Evolutionary conservation across 2,797 vertebrate species (phyloP).

Genomic region (Microctenopoma steveboyesi): DNA sequence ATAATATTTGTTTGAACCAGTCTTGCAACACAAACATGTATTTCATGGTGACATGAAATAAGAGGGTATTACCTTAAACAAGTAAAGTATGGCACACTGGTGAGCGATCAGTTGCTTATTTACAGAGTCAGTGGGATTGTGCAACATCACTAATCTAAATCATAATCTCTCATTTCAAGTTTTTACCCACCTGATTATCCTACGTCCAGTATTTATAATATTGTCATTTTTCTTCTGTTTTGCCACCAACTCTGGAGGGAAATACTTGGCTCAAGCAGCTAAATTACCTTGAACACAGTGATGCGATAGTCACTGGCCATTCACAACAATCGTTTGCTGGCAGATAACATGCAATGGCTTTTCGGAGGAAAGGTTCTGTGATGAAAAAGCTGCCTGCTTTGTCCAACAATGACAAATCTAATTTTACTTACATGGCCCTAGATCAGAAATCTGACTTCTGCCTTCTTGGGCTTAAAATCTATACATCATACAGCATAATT

Average conservation of each 20-base stretch:
- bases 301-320: neutral
- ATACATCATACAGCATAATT: no score
- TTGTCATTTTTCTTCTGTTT: constrained; percentile 3
- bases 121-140: neutral
- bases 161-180: neutral
- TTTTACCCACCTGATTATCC: neutral
- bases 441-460: no score
- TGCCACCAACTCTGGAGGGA: neutral
- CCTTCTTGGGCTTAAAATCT: no score
- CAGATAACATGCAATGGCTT: neutral
- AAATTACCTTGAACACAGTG: neutral
- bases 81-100: no score
- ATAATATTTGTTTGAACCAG: no score
- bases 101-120: no score
- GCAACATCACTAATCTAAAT: neutral
- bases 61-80: no score
- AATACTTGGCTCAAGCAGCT: neutral
- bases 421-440: no score
- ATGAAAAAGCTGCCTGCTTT: neutral
- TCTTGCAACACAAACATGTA: no score
- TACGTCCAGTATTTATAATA: neutral
- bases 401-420: neutral
- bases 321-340: neutral
- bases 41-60: no score
- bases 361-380: no score